Conservation (phyloP, 2,113 vertebrate genomes). For the Oncorhynchus tshawytscha region DNA sequence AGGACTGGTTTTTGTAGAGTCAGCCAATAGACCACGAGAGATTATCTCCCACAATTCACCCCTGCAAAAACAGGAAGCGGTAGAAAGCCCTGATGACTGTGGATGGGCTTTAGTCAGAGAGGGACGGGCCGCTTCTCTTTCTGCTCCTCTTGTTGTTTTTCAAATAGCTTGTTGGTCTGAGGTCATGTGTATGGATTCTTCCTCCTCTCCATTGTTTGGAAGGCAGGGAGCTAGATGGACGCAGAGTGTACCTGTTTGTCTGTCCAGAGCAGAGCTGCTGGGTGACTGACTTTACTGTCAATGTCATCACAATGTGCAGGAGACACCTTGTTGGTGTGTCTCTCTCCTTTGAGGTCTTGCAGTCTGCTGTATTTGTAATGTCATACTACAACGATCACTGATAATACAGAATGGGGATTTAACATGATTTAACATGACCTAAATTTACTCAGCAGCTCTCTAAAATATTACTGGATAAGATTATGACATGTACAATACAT, state of each 20-base stretch:
- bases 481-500: too few relatives aligned
- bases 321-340: neutral
- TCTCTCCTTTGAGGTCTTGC: neutral
- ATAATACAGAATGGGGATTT: too few relatives aligned
- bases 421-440: too few relatives aligned
- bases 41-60: conserved; percentile 77
- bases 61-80: conserved; percentile 74
- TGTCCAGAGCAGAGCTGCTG: too few relatives aligned
- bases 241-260: neutral
- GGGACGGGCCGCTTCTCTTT: conserved; percentile 50
- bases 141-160: conserved; percentile 65
- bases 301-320: neutral
- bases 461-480: too few relatives aligned
- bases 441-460: too few relatives aligned
- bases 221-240: neutral
- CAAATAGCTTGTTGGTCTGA: conserved; percentile 62
- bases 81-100: conserved; percentile 72
- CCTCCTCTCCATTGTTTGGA: conserved; percentile 27
- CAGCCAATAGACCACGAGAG: conserved; percentile 72
- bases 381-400: too few relatives aligned
- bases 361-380: too few relatives aligned
- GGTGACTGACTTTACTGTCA: neutral
- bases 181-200: conserved; percentile 63
- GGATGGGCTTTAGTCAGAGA: conserved; percentile 56
- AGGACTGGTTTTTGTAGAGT: conserved; percentile 70